A percentile compares a stretch with the other conserved stretches of the same genome.
Conservation (phyloP, 2,888 invertebrate species). For the Ceriagrion tenellum region DNA sequence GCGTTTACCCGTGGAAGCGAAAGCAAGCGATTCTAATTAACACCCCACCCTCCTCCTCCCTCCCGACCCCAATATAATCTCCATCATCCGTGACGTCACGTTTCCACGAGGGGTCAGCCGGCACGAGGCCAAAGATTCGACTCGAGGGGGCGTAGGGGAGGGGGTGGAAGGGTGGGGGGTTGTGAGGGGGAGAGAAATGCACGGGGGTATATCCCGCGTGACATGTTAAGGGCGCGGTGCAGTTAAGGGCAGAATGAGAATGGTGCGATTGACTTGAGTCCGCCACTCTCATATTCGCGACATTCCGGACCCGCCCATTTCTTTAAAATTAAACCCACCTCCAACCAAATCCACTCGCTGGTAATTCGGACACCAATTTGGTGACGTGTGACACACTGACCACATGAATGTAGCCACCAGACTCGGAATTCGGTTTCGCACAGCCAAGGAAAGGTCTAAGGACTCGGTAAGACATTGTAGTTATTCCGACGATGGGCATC, state of each 20-base stretch:
- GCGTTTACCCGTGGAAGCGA: background rate
- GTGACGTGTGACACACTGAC: background rate
- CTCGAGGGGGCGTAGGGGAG: background rate
- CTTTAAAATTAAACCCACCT: background rate
- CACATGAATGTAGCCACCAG: background rate
- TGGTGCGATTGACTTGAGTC: too few species aligned
- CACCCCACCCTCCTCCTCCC: too few species aligned
- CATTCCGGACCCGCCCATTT: background rate
- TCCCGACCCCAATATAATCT: too few species aligned
- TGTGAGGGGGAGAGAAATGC: background rate
- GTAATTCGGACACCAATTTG: background rate
- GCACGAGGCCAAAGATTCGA: background rate
- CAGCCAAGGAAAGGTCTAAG: background rate
- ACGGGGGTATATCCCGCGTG: background rate
- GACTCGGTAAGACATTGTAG: too few species aligned
- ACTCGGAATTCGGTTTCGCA: background rate
- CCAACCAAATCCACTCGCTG: background rate
- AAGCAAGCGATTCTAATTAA: background rate
- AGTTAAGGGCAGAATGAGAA: background rate
- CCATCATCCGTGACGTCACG: background rate
- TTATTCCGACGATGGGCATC: too few species aligned
- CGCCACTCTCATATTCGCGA: background rate
- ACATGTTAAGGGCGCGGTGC: background rate
- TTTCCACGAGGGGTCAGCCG: background rate
- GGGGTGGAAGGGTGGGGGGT: too few species aligned